A percentile compares a stretch with the other conserved stretches of the same genome.
These are phyloP conservation scores for Theretra japonica DNA, from an alignment of 2,888 invertebrate species.

Conservation along the genomic window DNA sequence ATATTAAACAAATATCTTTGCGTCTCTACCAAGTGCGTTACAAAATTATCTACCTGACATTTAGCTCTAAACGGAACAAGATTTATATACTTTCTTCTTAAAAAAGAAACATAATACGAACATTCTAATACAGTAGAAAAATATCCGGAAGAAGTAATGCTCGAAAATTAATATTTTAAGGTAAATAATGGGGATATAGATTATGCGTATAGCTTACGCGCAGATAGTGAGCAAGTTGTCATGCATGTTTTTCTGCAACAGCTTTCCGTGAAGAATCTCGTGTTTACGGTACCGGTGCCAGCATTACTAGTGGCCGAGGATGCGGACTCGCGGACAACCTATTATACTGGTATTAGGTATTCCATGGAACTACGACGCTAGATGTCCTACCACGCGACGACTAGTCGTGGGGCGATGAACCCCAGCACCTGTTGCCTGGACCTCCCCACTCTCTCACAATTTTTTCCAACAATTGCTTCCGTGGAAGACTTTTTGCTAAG, in stretches of 20 bases:
- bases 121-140: no score
- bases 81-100: neutral
- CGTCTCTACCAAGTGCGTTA: neutral
- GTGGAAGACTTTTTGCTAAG: conserved; percentile 75
- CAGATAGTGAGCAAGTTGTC: conserved; percentile 40
- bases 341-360: conserved; percentile 48
- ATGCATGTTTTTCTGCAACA: conserved; percentile 38
- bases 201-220: conserved; percentile 31
- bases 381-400: conserved; percentile 54
- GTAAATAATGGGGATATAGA: no score
- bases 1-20: conserved; percentile 10
- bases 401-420: conserved; percentile 74
- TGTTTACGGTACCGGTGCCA: conserved; percentile 60
- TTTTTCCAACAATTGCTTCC: conserved; percentile 78
- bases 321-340: conserved; percentile 36
- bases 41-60: neutral
- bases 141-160: no score
- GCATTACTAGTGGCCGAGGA: conserved; percentile 52
- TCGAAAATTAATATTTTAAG: no score
- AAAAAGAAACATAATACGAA: no score
- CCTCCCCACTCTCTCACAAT: conserved; percentile 70
- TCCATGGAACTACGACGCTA: conserved; percentile 60
- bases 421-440: conserved; percentile 70
- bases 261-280: conserved; percentile 38
- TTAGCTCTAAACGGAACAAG: conserved; percentile 16